Percentiles rank a stretch among this genome's conserved stretches.
These are phyloP conservation scores for Microcebus lehilahytsara DNA, from an alignment of 2,113 vertebrate genomes.

Conservation along the genomic window DNA sequence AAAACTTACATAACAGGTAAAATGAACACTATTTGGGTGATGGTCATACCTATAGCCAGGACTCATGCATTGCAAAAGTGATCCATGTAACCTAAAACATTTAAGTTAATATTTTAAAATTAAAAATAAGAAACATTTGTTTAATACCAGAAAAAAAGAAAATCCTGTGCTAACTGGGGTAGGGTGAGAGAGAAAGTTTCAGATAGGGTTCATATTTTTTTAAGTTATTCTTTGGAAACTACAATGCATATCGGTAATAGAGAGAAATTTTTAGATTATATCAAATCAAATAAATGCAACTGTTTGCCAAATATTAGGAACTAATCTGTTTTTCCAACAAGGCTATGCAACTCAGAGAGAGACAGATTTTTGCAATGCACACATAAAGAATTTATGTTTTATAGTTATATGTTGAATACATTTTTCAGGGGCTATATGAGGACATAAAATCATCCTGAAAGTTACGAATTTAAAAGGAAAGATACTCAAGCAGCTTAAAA, in stretches of 20 bases:
- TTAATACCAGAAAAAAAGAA: neutral
- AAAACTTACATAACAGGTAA: too few relatives aligned
- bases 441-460: neutral
- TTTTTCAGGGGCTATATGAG: neutral
- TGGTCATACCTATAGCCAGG: too few relatives aligned
- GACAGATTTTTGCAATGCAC: neutral
- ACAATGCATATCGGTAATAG: neutral
- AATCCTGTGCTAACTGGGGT: neutral
- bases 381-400: neutral
- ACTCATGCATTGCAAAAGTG: too few relatives aligned
- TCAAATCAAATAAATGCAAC: neutral
- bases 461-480: neutral
- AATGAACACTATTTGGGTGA: too few relatives aligned
- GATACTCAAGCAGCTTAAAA: neutral
- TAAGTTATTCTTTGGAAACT: neutral
- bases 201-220: neutral
- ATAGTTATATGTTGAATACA: neutral
- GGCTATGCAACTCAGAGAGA: neutral
- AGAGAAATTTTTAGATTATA: neutral
- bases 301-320: neutral
- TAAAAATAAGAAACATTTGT: too few relatives aligned
- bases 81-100: too few relatives aligned
- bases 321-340: neutral
- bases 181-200: accelerated
- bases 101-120: too few relatives aligned